These are phyloP conservation scores for Phyllostomus discolor DNA, from an alignment of 2,113 vertebrate species.

Conservation along the genomic window DNA sequence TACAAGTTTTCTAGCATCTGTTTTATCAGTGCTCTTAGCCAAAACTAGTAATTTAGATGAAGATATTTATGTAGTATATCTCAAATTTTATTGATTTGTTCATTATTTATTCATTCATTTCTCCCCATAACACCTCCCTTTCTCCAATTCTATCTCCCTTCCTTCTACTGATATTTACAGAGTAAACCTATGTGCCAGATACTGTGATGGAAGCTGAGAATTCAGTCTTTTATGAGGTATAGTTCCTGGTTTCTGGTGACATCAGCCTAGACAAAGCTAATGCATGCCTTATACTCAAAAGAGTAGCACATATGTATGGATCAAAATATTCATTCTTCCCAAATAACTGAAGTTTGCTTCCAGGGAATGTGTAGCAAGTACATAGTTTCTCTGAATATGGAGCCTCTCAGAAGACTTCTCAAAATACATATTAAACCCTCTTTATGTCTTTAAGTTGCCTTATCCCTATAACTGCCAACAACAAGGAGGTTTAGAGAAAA, in stretches of 20 bases:
- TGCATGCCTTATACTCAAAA: neutral
- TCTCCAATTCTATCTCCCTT: neutral
- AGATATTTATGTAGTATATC: neutral
- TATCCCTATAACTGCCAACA: neutral
- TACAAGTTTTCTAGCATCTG: neutral
- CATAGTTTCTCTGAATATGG: neutral
- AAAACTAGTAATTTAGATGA: neutral
- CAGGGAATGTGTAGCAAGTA: neutral
- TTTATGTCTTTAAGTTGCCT: neutral
- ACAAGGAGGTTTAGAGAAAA: neutral
- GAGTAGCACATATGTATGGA: neutral
- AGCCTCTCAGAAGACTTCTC: neutral
- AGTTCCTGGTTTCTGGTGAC: neutral
- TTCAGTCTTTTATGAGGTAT: accelerated
- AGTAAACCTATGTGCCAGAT: neutral
- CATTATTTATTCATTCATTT: neutral
- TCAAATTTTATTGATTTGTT: neutral
- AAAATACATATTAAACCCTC: neutral
- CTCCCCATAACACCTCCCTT: neutral
- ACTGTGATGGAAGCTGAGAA: neutral
- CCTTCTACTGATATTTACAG: neutral
- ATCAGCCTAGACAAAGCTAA: neutral
- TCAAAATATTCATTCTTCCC: neutral
- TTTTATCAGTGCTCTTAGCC: neutral
- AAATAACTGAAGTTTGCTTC: neutral